phyloP scores from a whole-genome alignment of 2,113 vertebrate species.

The Dendrocopos noguchii region DNA sequence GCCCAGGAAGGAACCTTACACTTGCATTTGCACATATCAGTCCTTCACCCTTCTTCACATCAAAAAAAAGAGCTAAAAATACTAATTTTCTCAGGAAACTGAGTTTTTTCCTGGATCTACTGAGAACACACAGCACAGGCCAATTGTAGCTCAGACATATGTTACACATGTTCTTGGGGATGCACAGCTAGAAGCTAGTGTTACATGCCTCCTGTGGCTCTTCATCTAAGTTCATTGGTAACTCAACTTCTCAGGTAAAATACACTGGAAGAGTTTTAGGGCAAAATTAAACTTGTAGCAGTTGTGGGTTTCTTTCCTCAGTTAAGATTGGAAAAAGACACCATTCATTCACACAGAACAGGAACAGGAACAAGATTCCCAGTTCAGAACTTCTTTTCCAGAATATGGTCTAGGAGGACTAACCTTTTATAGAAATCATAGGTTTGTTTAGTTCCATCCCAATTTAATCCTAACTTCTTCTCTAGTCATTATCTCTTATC shows the following conservation, averaged over 20 bases:
- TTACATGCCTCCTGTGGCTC: not conserved
- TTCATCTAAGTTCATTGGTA: not conserved
- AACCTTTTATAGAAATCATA: not conserved
- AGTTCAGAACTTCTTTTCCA: not conserved
- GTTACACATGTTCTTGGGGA: not conserved
- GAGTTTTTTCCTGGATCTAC: not conserved
- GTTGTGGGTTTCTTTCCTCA: not conserved
- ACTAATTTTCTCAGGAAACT: not conserved
- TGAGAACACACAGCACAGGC: not conserved
- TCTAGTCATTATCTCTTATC: not conserved
- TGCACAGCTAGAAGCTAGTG: not conserved
- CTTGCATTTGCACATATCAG: not conserved
- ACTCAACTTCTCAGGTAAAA: not conserved
- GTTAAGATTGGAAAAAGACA: not conserved
- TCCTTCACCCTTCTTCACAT: not conserved
- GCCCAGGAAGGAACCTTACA: not conserved
- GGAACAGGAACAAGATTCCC: not conserved
- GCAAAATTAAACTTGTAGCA: not conserved
- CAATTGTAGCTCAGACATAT: not conserved
- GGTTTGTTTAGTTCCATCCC: not conserved
- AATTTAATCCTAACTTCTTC: not conserved
- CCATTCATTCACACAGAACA: not conserved
- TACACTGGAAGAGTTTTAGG: not conserved
- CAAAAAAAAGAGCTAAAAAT: not conserved
- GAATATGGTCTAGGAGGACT: not conserved